Base-by-base conservation (phyloP, 2,888 invertebrate species). In the Electrophaes corylata region DNA sequence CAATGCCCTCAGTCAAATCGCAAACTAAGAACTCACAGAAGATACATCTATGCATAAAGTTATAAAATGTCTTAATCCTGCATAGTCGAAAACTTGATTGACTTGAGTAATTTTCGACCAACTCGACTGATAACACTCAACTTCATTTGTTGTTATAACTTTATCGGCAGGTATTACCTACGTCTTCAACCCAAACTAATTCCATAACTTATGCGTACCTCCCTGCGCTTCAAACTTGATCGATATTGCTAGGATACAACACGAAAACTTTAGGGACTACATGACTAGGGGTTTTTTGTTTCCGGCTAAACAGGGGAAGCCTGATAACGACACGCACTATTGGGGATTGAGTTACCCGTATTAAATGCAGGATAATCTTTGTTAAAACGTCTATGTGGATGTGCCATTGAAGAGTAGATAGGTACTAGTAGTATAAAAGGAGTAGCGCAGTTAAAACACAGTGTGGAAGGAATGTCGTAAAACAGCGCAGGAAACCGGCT, bases 221-320 rank as follows among this genome's bases (percentile, higher is more conserved):
- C 18, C 49, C 40, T 56, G 35, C 53, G 33, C 50, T 58, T 43
- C 48, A 45, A 55, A 49, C 55, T 46, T 59, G 58, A 89, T 90
- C 89, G 75, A 88, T 90, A 79, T 83, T 88, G 87, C 89, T 86
- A 83, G 86, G 89, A 73, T 75, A 90, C 90, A 71, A 75, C 73
- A 78, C 71, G 67, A 72, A 76, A 82, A 84, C 82, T 79, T 79
- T 76, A 70, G 79, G 81, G 81, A 73, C 68, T 69, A 64, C 67
- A 69, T 69, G 73, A 65, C 72, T 72, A 79, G 80, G 83, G 88
- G 86, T 79, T 83, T 82, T 80, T 76, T 84, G 79, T 86, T 82
- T 89, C 90, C 90, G 84, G 83, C 74, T 81, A 72, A 77, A 69
- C 67, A 72, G 71, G 76, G 77, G 84, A 88, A 87, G 81, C 80